Evolutionary conservation across 2,113 vertebrate species (phyloP), one percentile per base, ranked within the genome.

Genomic region (Calyptommatus sinebrachiatus): DNA sequence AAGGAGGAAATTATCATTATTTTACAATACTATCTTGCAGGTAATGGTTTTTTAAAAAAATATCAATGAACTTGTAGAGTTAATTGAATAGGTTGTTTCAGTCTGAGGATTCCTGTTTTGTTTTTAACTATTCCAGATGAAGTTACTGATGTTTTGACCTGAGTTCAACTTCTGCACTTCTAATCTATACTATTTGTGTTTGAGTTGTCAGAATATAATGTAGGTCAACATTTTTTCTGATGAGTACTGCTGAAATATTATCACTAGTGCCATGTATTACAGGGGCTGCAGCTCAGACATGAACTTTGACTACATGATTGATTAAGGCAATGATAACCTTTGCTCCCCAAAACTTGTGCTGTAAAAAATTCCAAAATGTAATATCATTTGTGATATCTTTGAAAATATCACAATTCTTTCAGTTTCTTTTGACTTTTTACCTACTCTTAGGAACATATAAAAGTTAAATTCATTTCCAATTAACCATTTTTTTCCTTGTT

Each of bases 21-120:
- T 57, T 45, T 46, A 65, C 28, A 70, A 11, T 71, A 21, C 77
- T 79, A 65, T 83, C 82, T 79, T 79, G 62, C 62, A 83, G 71
- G 79, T 83, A 83, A 79, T 45, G 5, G 7, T 50, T 26, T 79
- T 6, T 70, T n/a, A 62, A 65, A 20, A 83, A 78, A 70, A 70
- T 79, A 79, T 79, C 77, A 70, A 11, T 35, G 21, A 75, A 29
- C 41, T 53, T 79, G 41, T 69, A 45, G 65, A 57, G 26, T 50
- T 73, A 79, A 62, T 63, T 74, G 10, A 63, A 50, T 83, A 24
- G 76, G 61, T 61, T 21, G 22, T 73, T 46, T 50, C 63, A 45
- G 7, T 35, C 31, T 79, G 57, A 53, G 20, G 24, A 29, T n/a
- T 24, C 28, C 66, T 53, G 35, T 68, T 69, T 73, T 57, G 4